These are phyloP conservation scores for Andricus curvator DNA, from an alignment of 2,888 invertebrate genomes.

Conservation along the genomic window DNA sequence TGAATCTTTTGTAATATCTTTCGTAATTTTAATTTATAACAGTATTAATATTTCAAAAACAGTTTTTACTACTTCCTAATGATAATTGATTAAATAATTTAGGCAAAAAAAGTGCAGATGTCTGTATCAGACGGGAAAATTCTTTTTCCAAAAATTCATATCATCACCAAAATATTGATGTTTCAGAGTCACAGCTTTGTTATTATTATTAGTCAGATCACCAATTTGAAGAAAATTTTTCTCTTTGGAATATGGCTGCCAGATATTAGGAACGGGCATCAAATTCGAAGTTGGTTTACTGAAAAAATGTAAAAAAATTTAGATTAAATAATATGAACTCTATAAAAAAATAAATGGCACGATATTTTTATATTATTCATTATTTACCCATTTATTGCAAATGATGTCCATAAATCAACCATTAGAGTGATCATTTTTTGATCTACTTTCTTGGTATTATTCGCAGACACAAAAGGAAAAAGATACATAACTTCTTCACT, in stretches of 20 bases:
- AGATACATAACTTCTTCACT: conserved; percentile 29
- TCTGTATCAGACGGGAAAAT: neutral
- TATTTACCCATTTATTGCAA: conserved; percentile 21
- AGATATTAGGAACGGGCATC: neutral
- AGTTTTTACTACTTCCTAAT: too few species aligned
- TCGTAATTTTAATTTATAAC: too few species aligned
- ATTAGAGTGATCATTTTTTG: conserved; percentile 5
- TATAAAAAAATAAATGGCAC: neutral
- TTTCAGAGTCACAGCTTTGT: neutral
- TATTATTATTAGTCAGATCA: neutral
- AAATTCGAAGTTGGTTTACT: neutral
- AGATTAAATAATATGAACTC: neutral
- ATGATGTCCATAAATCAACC: conserved; percentile 28
- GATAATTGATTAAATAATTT: too few species aligned
- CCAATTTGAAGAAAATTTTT: conserved; percentile 8
- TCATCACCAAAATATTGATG: neutral
- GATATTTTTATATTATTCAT: neutral
- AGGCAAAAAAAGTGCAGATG: too few species aligned
- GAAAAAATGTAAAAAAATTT: neutral
- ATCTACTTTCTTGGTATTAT: neutral
- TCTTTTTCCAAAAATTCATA: conserved; percentile 11
- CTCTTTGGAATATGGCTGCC: neutral
- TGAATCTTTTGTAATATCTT: neutral
- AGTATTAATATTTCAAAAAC: too few species aligned
- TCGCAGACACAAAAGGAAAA: neutral